Conservation (phyloP, 1,140 invertebrate genomes). For the Drosophila auraria region DNA sequence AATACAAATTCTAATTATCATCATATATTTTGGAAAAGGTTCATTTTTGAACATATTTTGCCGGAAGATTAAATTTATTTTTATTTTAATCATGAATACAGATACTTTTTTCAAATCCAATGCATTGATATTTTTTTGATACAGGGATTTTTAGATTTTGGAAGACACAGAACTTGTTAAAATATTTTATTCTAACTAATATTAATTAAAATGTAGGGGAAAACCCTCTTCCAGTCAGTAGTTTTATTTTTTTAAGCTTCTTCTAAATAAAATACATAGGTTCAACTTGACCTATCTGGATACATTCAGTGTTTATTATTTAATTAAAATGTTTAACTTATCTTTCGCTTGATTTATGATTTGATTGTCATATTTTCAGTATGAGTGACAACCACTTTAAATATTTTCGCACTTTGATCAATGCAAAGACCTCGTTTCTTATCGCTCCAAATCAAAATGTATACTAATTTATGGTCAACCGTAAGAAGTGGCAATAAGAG, state of each 20-base stretch:
- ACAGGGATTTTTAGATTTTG: no score
- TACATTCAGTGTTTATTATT: neutral
- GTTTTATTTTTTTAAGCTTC: no score
- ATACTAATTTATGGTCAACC: conserved; percentile 17
- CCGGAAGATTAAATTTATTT: neutral
- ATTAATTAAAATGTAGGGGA: no score
- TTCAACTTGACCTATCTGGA: neutral
- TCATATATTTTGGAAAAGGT: neutral
- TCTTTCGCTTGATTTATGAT: neutral
- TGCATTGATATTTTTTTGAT: no score
- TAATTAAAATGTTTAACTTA: conserved; percentile 6
- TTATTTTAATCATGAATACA: neutral
- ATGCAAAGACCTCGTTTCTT: conserved; percentile 9
- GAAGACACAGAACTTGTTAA: no score
- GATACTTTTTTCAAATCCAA: no score
- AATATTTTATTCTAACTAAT: no score
- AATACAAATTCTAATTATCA: conserved; percentile 4
- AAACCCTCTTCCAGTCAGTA: no score
- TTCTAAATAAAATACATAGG: no score
- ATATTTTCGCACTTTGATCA: conserved; percentile 19
- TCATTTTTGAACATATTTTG: neutral
- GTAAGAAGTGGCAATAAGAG: neutral
- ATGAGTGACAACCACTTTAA: neutral
- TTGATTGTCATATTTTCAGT: neutral
- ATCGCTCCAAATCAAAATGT: conserved; percentile 20